phyloP scores from a whole-genome alignment of 2,888 invertebrate genomes.

The Schizotus pectinicornis region DNA sequence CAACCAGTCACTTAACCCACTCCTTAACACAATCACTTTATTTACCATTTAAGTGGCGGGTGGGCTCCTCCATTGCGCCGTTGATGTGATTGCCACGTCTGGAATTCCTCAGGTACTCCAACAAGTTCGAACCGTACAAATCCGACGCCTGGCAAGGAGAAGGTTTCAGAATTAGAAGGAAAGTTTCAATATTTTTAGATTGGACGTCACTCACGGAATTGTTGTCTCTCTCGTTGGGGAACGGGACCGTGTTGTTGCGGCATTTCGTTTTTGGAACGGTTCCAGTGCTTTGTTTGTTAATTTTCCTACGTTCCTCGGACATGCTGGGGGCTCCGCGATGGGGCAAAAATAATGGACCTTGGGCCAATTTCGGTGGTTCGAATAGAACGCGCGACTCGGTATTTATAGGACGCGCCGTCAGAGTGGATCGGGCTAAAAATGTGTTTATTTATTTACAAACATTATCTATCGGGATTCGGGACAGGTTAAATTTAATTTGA shows the following conservation, averaged over 20 bases:
- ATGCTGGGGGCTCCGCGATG: slow-evolving; percentile 31
- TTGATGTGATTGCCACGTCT: slow-evolving; percentile 42
- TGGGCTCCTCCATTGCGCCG: slow-evolving; percentile 35
- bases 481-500: too few relatives aligned
- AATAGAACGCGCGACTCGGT: too few relatives aligned
- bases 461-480: too few relatives aligned
- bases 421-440: too few relatives aligned
- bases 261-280: slow-evolving; percentile 69
- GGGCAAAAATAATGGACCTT: too few relatives aligned
- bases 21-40: background rate
- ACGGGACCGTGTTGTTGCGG: slow-evolving; percentile 40
- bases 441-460: too few relatives aligned
- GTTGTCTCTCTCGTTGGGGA: slow-evolving; percentile 44
- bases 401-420: too few relatives aligned
- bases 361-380: too few relatives aligned
- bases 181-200: slow-evolving; percentile 26
- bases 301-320: slow-evolving; percentile 53
- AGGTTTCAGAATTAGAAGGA: slow-evolving; percentile 20
- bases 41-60: slow-evolving; percentile 11
- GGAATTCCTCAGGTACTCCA: slow-evolving; percentile 45
- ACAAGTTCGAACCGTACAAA: slow-evolving; percentile 41
- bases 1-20: slow-evolving; percentile 1
- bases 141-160: slow-evolving; percentile 44
- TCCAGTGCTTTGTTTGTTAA: slow-evolving; percentile 62
- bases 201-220: slow-evolving; percentile 50